Evolutionary conservation across 2,113 vertebrate genomes (phyloP).

Genomic region (Sminthopsis crassicaudata): DNA sequence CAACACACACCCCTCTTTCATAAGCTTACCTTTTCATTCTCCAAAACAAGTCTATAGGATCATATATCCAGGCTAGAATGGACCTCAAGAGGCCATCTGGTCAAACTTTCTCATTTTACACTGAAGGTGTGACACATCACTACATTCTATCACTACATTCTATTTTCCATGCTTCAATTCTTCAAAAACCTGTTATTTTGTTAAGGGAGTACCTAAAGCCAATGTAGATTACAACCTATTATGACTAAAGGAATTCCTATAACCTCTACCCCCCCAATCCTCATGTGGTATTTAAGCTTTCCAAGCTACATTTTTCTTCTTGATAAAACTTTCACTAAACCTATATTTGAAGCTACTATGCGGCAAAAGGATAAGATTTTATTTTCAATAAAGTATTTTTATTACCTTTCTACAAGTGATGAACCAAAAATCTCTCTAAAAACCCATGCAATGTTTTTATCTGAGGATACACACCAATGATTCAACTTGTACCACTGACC

Average conservation of each 20-base stretch:
- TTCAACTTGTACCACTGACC: constrained; percentile 33
- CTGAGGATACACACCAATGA: background rate
- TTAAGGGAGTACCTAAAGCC: background rate
- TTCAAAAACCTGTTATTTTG: background rate
- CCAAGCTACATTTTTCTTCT: background rate
- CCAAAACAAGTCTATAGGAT: constrained; percentile 21
- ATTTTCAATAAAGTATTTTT: background rate
- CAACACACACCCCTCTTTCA: background rate
- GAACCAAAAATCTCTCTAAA: background rate
- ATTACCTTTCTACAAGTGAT: background rate
- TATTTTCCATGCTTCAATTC: background rate
- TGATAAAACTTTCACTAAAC: background rate
- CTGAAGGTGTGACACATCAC: background rate
- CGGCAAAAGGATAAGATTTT: background rate
- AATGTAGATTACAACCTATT: background rate
- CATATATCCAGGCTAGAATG: background rate
- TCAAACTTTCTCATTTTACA: background rate
- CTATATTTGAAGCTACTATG: background rate
- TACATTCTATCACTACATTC: background rate
- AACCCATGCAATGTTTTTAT: constrained; percentile 37
- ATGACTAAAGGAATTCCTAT: background rate
- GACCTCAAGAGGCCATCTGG: background rate
- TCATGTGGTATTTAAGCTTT: background rate
- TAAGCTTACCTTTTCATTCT: constrained; percentile 31
- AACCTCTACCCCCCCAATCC: background rate